phyloP scores from a whole-genome alignment of 2,113 vertebrate genomes.

The Dipodomys stephensi region DNA sequence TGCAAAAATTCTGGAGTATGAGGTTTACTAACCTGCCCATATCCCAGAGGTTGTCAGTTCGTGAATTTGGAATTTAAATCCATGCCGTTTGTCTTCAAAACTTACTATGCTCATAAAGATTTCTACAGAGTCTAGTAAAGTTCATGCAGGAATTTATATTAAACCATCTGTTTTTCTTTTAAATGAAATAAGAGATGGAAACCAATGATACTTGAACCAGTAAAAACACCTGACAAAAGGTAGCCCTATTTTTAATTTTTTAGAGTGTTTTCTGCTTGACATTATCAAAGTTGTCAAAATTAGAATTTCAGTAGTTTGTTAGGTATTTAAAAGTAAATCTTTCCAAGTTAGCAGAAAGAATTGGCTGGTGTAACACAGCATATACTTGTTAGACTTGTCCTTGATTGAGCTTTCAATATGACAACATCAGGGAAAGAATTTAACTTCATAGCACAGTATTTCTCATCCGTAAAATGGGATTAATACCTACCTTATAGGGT shows the following conservation, averaged over 20 bases:
- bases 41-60: not conserved
- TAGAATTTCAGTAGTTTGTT: constrained; percentile 45
- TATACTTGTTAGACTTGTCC: not conserved
- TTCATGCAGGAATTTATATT: constrained; percentile 56
- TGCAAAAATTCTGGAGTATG: not conserved
- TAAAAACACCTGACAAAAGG: constrained; percentile 57
- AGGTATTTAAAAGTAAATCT: constrained; percentile 39
- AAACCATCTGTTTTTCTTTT: constrained; percentile 61
- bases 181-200: constrained; percentile 41
- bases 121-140: constrained; percentile 51
- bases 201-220: not conserved
- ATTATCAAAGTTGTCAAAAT: constrained; percentile 1
- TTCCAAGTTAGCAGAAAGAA: not conserved
- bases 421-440: constrained; percentile 16
- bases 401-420: not conserved
- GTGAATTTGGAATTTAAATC: constrained; percentile 29
- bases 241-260: not conserved
- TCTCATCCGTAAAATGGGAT: constrained; percentile 68
- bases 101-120: constrained; percentile 40
- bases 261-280: constrained; percentile 25
- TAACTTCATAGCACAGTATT: constrained; percentile 43
- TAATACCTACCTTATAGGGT: not conserved
- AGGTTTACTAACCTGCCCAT: not conserved
- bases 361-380: not conserved
- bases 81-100: constrained; percentile 10